Base-by-base conservation (phyloP, 2,888 invertebrate species). In the Aporophyla nigra region DNA sequence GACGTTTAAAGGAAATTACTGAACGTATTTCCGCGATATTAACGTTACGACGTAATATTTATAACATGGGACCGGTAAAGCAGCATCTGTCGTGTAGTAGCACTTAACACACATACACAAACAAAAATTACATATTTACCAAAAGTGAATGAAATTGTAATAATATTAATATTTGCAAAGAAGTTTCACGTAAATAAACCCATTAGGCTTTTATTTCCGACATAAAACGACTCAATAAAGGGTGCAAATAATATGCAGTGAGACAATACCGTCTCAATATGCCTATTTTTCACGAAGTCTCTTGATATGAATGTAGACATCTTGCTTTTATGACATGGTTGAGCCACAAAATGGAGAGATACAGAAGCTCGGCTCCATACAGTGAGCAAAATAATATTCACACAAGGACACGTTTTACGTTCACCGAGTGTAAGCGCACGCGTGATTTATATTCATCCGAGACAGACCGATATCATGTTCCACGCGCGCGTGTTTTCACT, bases 271-370 rank as follows among this genome's bases (percentile, higher is more conserved):
- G 65, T 78, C 56, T 79, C 79, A 71, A 84, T 84, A 84, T 76
- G 85, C 85, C 85, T 85, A 86, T 87, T 84, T 89, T 79, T 85
- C 83, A 86, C 78, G 70, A 79, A 80, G 72, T 71, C 80, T 82
- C 78, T 86, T 86, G 83, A 92, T 93, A 93, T 90, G 90, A 90
- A 90, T 86, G 93, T 92, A 92, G 93, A 92, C 94, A 94, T 94
- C 92, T 94, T 94, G 94, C 89, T 86, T 93, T 94, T 94, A 94
- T 90, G 93, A 91, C 88, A 86, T 83, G 76, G 87, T 83, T 76
- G 78, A 85, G 76, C 54, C 51, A 71, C 46, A 53, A 14, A 33
- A 27, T 40, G 53, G 16, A 19, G 7, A 19, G 24, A 6, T 14
- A 12, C 33, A 78, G 46, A 61, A 71, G 79, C 21, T 76, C 3